phyloP scores from a whole-genome alignment of 2,888 invertebrate species.

The Rosalia funebris region DNA sequence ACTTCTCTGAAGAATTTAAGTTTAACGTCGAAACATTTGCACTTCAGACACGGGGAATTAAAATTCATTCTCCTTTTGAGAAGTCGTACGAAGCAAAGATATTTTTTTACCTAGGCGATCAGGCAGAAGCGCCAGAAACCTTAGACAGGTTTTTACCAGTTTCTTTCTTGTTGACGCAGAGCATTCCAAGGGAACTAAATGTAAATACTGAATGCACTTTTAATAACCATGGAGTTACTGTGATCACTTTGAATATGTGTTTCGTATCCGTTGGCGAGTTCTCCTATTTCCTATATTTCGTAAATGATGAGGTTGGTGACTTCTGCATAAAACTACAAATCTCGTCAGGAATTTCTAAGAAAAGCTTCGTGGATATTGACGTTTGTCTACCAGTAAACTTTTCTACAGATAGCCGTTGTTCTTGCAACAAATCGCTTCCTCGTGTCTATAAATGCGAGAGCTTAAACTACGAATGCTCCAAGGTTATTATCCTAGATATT shows the following conservation, averaged over 20 bases:
- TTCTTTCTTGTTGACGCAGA: conserved; percentile 1
- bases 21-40: conserved; percentile 38
- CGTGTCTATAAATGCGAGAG: conserved; percentile 45
- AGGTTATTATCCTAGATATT: conserved; percentile 46
- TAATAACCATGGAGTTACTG: conserved; percentile 25
- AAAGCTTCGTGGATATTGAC: conserved; percentile 24
- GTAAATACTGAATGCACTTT: conserved; percentile 20
- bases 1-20: conserved; percentile 38
- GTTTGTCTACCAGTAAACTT: conserved; percentile 41
- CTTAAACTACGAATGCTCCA: conserved; percentile 49
- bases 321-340: conserved; percentile 49
- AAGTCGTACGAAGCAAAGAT: conserved; percentile 37
- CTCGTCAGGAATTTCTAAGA: conserved; percentile 13
- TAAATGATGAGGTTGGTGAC: conserved; percentile 50
- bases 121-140: conserved; percentile 20
- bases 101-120: conserved; percentile 33
- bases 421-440: not conserved
- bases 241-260: conserved; percentile 29
- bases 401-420: not conserved
- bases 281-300: conserved; percentile 47
- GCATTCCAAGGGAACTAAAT: conserved; percentile 38
- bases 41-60: conserved; percentile 17
- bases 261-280: conserved; percentile 33
- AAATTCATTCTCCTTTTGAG: conserved; percentile 40
- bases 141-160: conserved; percentile 35